Conservation (phyloP, 2,797 vertebrate species). For the Oryzias sinensis region DNA sequence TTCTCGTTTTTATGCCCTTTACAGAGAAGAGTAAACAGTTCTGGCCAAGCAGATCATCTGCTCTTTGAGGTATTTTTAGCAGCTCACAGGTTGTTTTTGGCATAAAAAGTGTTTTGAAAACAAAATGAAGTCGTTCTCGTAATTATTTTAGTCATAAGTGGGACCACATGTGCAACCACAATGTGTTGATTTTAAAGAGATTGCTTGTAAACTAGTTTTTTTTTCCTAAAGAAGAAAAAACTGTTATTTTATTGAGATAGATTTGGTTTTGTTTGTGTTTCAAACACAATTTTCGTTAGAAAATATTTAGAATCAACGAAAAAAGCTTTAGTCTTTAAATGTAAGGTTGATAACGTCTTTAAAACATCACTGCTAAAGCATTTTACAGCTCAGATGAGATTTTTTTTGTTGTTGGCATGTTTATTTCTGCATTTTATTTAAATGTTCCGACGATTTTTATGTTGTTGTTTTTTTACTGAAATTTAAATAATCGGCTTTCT, state of each 20-base stretch:
- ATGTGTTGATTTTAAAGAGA: not conserved
- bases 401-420: not conserved
- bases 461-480: too few relatives aligned
- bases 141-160: not conserved
- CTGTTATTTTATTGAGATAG: not conserved
- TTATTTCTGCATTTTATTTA: not conserved
- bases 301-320: conserved; percentile 65
- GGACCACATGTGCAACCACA: not conserved
- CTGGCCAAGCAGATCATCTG: conserved; percentile 25
- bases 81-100: not conserved
- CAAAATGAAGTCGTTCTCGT: not conserved
- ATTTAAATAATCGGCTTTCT: too few relatives aligned
- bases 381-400: not conserved
- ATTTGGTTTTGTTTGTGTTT: not conserved
- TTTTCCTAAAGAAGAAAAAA: not conserved
- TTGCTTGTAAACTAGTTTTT: not conserved
- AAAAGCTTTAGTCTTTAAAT: conserved; percentile 22
- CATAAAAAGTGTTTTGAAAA: not conserved
- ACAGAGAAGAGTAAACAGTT: conserved; percentile 45
- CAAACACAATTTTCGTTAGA: conserved; percentile 60
- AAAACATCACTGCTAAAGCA: not conserved
- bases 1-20: conserved; percentile 40
- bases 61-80: not conserved
- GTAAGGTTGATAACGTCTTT: conserved; percentile 10
- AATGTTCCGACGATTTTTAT: not conserved